Percentiles rank a stretch among this genome's conserved stretches.
phyloP scores from a whole-genome alignment of 2,797 vertebrate genomes.

The Danio albolineatus region DNA sequence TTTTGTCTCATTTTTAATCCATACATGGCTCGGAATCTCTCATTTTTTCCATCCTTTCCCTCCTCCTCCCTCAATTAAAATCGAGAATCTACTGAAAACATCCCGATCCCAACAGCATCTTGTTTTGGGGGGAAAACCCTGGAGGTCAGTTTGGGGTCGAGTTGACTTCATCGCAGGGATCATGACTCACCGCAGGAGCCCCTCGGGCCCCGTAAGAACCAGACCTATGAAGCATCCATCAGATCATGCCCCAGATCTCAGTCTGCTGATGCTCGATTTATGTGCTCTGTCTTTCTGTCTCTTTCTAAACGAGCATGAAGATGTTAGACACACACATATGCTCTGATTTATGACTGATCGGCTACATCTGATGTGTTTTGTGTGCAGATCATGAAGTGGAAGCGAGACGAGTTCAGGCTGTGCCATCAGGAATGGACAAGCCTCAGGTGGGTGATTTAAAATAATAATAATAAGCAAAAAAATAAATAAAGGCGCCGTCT shows the following conservation, averaged over 20 bases:
- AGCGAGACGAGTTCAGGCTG: constrained; percentile 83
- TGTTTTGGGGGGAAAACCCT: constrained; percentile 20
- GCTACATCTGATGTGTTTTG: constrained; percentile 46
- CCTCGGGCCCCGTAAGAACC: constrained; percentile 22
- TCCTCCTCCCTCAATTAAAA: not conserved
- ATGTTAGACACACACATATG: constrained; percentile 6
- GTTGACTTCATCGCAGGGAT: constrained; percentile 51
- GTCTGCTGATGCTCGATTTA: constrained; percentile 2
- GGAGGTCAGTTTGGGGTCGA: constrained; percentile 50
- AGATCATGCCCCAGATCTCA: constrained; percentile 35
- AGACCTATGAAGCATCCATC: constrained; percentile 46
- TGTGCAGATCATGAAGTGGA: constrained; percentile 84
- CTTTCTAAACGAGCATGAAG: constrained; percentile 2
- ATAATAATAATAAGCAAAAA: too few species aligned
- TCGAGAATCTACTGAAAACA: constrained; percentile 19
- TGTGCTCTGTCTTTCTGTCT: constrained; percentile 11
- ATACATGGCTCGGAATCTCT: constrained; percentile 34
- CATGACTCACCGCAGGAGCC: constrained; percentile 54
- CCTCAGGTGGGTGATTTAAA: constrained; percentile 80
- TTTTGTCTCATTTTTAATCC: constrained; percentile 9
- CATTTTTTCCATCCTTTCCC: not conserved
- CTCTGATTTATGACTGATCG: constrained; percentile 12
- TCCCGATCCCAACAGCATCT: constrained; percentile 4
- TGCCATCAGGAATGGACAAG: constrained; percentile 87
- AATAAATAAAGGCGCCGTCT: not conserved